phyloP scores from a whole-genome alignment of 2,797 vertebrate species.

The Manis pentadactyla region DNA sequence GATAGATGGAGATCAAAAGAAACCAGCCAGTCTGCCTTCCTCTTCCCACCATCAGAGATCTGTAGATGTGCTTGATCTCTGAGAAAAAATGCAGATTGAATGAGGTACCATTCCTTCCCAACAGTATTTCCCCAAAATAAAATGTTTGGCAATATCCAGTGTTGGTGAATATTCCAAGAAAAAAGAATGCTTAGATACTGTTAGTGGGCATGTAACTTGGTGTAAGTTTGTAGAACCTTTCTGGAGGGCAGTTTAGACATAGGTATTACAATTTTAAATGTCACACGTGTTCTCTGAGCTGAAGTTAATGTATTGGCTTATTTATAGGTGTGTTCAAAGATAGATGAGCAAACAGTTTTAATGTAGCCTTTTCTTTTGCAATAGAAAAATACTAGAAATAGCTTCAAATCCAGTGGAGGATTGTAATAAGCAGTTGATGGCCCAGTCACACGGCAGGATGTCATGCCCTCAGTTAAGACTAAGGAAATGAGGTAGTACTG shows the following conservation, averaged over 20 bases:
- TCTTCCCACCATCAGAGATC: neutral
- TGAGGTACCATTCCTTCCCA: neutral
- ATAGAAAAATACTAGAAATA: neutral
- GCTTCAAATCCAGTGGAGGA: neutral
- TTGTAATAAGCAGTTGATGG: neutral
- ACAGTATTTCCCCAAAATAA: neutral
- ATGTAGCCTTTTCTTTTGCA: neutral
- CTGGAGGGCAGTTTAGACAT: neutral
- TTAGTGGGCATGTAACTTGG: neutral
- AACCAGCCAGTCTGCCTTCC: neutral
- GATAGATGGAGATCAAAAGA: neutral
- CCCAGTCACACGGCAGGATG: fast-evolving
- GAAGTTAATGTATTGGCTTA: neutral
- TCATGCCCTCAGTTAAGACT: neutral
- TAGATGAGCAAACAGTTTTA: neutral
- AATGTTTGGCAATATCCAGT: neutral
- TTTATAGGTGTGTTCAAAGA: neutral
- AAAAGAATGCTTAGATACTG: neutral
- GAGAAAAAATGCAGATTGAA: neutral
- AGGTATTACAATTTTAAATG: neutral
- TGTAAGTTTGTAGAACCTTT: neutral
- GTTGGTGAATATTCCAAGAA: neutral
- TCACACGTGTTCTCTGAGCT: neutral
- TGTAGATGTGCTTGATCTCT: neutral
- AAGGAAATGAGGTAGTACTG: no score